Evolutionary conservation across 2,888 invertebrate species (phyloP).

Genomic region (Phorcus lineatus): DNA sequence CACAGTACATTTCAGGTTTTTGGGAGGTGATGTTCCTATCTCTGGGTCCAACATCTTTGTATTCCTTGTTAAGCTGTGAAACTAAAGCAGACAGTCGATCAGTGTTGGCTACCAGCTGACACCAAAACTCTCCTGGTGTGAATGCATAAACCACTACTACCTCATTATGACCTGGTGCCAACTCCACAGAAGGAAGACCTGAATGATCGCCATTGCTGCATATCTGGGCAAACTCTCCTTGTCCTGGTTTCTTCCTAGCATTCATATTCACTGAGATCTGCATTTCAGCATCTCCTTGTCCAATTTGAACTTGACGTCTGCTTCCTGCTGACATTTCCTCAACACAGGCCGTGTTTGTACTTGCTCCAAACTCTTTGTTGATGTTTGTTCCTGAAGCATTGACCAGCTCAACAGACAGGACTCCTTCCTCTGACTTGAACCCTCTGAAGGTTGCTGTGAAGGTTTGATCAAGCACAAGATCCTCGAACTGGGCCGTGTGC

Average conservation of each 20-base stretch:
- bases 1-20: conserved; percentile 55
- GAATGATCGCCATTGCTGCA: neutral
- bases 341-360: conserved; percentile 43
- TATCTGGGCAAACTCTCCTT: neutral
- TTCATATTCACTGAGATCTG: conserved; percentile 21
- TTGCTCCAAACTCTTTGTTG: conserved; percentile 60
- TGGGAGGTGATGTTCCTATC: conserved; percentile 39
- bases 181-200: conserved; percentile 27
- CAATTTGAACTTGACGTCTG: conserved; percentile 16
- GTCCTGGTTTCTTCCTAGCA: neutral
- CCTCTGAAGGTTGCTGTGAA: conserved; percentile 55
- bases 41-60: conserved; percentile 39
- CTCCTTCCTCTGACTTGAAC: conserved; percentile 39
- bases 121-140: conserved; percentile 61
- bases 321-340: conserved; percentile 1
- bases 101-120: conserved; percentile 52
- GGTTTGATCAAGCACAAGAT: conserved; percentile 59
- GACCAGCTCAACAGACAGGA: conserved; percentile 54
- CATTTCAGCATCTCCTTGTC: conserved; percentile 15
- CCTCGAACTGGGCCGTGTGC: conserved; percentile 64
- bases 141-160: conserved; percentile 52
- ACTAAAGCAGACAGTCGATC: conserved; percentile 49
- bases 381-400: conserved; percentile 53
- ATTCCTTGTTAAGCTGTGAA: conserved; percentile 53
- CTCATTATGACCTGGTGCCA: conserved; percentile 47